Evolutionary conservation across 92 coral and sea anemone genomes (phyloP).

Genomic region (Actinernus sp.): DNA sequence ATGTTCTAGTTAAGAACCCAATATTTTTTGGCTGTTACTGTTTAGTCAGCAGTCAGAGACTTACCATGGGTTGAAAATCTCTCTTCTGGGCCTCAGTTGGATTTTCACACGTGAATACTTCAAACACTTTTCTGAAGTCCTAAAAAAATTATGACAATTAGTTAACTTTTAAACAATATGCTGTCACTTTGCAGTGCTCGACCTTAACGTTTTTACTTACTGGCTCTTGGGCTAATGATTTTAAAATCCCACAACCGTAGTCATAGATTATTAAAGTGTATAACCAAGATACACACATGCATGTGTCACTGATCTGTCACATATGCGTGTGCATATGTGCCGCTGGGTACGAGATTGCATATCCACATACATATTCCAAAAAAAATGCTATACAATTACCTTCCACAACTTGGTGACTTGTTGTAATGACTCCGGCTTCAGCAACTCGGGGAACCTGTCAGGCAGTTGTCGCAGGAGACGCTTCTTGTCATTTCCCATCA

Average conservation of each 20-base stretch:
- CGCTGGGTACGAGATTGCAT: no score
- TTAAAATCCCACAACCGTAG: no score
- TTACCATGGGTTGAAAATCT: conserved; percentile 1
- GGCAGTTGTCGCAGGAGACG: conserved; percentile 14
- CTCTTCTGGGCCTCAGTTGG: background rate
- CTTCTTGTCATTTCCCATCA: conserved; percentile 28
- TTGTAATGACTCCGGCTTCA: conserved; percentile 1
- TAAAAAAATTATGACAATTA: background rate
- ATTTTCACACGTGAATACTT: background rate
- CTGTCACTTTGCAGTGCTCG: no score
- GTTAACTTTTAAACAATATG: background rate
- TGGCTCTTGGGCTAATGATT: no score
- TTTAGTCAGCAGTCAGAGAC: no score
- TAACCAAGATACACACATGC: background rate
- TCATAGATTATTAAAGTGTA: background rate
- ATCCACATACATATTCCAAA: no score
- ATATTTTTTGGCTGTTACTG: no score
- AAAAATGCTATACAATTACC: background rate
- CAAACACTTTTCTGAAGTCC: background rate
- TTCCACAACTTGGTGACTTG: conserved; percentile 19
- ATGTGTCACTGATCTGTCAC: no score
- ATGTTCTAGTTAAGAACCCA: no score
- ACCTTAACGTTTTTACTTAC: no score
- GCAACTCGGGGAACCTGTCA: background rate
- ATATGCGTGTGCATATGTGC: background rate